Conservation (phyloP, 2,888 invertebrate species). For the Brachycybe producta region DNA sequence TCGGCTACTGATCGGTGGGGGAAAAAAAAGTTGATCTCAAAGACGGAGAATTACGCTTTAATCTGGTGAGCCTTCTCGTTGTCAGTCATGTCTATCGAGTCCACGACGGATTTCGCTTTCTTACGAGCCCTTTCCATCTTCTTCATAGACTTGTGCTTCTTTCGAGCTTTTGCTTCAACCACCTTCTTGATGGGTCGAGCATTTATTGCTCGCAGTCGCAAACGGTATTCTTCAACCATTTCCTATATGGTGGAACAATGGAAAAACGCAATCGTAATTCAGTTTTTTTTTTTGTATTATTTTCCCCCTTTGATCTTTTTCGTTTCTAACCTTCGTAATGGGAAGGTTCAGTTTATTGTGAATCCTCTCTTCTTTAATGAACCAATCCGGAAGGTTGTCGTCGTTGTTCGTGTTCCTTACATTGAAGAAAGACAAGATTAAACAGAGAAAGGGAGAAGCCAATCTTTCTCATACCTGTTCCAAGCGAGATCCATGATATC, state of each 20-base stretch:
- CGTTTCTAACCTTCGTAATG: conserved; percentile 55
- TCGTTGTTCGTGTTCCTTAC: conserved; percentile 72
- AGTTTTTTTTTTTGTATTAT: not conserved
- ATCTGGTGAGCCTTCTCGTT: conserved; percentile 85
- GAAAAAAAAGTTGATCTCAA: conserved; percentile 11
- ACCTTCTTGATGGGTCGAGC: conserved; percentile 94
- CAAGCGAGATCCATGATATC: conserved; percentile 82
- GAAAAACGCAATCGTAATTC: conserved; percentile 22
- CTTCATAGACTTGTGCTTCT: conserved; percentile 75
- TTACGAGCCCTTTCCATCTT: conserved; percentile 88
- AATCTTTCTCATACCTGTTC: conserved; percentile 47
- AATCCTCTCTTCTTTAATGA: conserved; percentile 78
- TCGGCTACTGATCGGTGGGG: no score
- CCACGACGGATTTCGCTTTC: conserved; percentile 85
- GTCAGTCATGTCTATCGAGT: conserved; percentile 76
- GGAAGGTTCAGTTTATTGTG: conserved; percentile 73
- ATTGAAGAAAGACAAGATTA: not conserved
- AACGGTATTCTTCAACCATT: conserved; percentile 68
- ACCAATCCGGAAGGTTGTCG: conserved; percentile 87
- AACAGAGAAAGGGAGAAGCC: no score
- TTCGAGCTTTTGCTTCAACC: conserved; percentile 92
- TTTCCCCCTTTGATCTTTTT: not conserved
- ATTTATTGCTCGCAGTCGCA: conserved; percentile 63
- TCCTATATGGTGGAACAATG: no score
- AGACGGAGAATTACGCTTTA: conserved; percentile 54